These are phyloP conservation scores for Triplophysa dalaica DNA, from an alignment of 2,113 vertebrate species.

Conservation along the genomic window DNA sequence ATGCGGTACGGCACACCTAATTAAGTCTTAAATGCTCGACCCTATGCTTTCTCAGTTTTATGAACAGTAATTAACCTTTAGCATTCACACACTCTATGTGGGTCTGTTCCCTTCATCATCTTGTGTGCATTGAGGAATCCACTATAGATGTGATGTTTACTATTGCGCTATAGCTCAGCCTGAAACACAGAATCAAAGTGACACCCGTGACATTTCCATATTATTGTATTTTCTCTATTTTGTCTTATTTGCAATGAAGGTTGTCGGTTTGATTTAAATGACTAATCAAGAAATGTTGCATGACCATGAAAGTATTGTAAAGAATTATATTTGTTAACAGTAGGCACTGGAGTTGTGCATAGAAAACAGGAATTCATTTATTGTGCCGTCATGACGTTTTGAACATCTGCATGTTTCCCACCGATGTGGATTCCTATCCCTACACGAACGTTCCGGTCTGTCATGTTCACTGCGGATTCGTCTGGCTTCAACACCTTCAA, in stretches of 20 bases:
- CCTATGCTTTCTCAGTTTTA: conserved; percentile 26
- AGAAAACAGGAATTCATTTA: too few species aligned
- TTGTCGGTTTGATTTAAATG: neutral
- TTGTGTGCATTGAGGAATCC: neutral
- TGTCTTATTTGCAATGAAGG: neutral
- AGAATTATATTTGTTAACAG: too few species aligned
- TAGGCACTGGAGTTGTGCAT: too few species aligned
- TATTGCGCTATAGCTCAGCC: neutral
- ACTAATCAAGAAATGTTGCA: too few species aligned
- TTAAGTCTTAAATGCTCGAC: conserved; percentile 37
- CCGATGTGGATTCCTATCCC: too few species aligned
- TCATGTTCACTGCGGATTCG: too few species aligned
- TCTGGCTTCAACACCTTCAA: neutral
- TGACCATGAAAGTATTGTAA: too few species aligned
- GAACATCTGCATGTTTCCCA: too few species aligned
- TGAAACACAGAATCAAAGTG: neutral
- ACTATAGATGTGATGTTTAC: neutral
- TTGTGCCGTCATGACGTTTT: too few species aligned
- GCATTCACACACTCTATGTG: neutral
- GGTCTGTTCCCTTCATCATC: neutral
- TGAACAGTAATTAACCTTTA: conserved; percentile 34
- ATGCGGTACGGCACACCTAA: neutral
- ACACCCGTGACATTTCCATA: neutral
- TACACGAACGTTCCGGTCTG: too few species aligned
- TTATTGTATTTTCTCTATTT: neutral